These are phyloP conservation scores for Eristalinus sepulchralis DNA, from an alignment of 2,888 invertebrate genomes.

Conservation along the genomic window DNA sequence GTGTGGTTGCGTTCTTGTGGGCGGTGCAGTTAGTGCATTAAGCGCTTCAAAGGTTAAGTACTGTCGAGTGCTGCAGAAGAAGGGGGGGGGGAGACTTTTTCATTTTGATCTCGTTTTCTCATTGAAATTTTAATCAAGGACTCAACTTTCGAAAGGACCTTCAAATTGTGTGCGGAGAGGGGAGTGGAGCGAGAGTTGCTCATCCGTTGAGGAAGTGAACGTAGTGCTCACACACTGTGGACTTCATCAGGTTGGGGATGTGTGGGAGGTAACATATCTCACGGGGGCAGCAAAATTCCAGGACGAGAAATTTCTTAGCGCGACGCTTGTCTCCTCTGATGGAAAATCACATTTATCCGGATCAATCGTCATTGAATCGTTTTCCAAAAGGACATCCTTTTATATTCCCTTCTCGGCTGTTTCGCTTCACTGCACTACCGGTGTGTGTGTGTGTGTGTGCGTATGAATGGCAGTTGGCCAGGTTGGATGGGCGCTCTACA, in stretches of 20 bases:
- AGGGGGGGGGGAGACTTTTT: neutral
- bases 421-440: neutral
- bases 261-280: constrained; percentile 4
- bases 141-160: neutral
- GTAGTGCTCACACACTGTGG: neutral
- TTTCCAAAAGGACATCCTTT: constrained; percentile 42
- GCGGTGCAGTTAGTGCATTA: constrained; percentile 58
- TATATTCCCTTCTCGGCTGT: constrained; percentile 3
- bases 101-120: constrained; percentile 7
- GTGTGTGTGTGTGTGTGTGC: constrained; percentile 17
- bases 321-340: constrained; percentile 6
- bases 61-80: constrained; percentile 42
- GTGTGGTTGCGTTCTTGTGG: neutral
- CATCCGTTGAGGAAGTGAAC: neutral
- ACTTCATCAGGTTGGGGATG: neutral
- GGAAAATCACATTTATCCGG: constrained; percentile 67
- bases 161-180: neutral
- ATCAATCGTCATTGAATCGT: constrained; percentile 58
- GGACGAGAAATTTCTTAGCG: constrained; percentile 17
- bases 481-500: neutral
- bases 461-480: neutral
- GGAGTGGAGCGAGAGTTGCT: neutral
- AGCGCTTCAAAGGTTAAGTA: constrained; percentile 65
- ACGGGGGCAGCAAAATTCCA: neutral
- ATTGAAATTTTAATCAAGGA: constrained; percentile 58